These are phyloP conservation scores for Kradibia gibbosae DNA, from an alignment of 1,140 invertebrate species.

Conservation along the genomic window DNA sequence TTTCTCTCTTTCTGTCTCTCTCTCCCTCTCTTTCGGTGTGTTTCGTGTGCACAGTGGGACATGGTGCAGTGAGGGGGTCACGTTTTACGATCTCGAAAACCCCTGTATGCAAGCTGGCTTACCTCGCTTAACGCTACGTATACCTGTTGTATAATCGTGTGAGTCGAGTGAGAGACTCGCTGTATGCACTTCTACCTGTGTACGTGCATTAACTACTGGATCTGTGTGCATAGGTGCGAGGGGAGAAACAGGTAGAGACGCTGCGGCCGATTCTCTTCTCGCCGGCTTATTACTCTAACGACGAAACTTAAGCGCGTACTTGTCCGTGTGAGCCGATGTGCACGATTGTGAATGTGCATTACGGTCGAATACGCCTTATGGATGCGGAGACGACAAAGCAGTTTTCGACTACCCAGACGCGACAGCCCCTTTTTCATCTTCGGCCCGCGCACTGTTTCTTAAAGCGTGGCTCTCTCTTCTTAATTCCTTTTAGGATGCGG, in stretches of 20 bases:
- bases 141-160: no score
- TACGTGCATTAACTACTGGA: no score
- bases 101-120: not conserved
- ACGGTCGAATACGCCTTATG: not conserved
- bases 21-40: not conserved
- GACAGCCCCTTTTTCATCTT: not conserved
- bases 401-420: not conserved
- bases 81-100: constrained; percentile 29
- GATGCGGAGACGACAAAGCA: not conserved
- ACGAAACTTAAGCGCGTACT: not conserved
- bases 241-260: not conserved
- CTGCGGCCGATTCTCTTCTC: not conserved
- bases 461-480: not conserved
- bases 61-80: constrained; percentile 26
- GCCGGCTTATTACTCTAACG: not conserved
- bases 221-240: not conserved
- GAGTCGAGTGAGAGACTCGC: no score
- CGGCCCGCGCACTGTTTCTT: not conserved
- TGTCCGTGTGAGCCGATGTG: not conserved
- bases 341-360: not conserved
- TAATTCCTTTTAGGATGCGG: not conserved
- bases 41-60: not conserved
- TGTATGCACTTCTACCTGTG: not conserved
- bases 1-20: not conserved
- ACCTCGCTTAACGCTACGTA: not conserved